A percentile compares a stretch with the other conserved stretches of the same genome.
These are phyloP conservation scores for Drepana falcataria DNA, from an alignment of 2,888 invertebrate genomes.

Conservation along the genomic window DNA sequence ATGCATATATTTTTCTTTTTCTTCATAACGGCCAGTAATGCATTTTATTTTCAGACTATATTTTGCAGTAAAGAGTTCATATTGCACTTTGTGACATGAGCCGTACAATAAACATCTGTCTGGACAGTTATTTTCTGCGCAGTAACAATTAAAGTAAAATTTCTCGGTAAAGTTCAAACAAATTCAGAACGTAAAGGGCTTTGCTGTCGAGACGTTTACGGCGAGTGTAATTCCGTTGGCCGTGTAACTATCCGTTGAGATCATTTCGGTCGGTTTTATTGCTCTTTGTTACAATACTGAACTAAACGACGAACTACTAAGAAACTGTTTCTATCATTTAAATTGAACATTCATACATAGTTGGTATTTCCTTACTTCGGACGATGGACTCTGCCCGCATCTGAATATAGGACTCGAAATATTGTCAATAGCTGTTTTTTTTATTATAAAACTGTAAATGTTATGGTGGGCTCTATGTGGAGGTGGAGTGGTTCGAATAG, in stretches of 20 bases:
- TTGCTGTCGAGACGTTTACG: constrained; percentile 4
- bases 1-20: constrained; percentile 1
- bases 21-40: background rate
- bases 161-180: constrained; percentile 7
- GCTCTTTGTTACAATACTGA: background rate
- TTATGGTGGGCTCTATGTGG: too few species aligned
- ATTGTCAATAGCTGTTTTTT: too few species aligned
- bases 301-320: background rate
- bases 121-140: background rate
- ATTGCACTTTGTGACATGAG: background rate
- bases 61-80: background rate
- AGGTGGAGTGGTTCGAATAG: too few species aligned
- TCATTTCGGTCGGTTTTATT: constrained; percentile 11
- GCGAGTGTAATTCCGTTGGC: constrained; percentile 13
- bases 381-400: too few species aligned
- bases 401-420: too few species aligned
- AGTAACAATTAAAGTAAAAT: background rate
- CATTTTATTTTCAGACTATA: background rate
- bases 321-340: background rate
- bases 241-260: constrained; percentile 13
- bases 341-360: background rate
- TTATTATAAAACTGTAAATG: too few species aligned
- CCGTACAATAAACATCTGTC: constrained; percentile 6
- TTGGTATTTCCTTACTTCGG: too few species aligned
- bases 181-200: constrained; percentile 4